Conservation (phyloP, 2,888 invertebrate species). For the Tetanocera ferruginea region DNA sequence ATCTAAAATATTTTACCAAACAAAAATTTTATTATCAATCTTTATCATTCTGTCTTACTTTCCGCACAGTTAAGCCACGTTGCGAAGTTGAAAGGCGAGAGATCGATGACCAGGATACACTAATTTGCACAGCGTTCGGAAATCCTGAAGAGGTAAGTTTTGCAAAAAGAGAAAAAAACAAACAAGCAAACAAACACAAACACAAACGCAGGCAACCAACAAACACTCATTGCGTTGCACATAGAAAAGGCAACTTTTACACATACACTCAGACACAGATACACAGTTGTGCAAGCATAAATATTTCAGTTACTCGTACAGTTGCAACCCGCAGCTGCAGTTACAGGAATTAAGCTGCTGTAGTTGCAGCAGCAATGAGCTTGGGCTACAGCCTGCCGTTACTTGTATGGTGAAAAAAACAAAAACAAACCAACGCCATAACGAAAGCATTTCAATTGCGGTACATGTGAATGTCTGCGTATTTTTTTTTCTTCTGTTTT, state of each 20-base stretch:
- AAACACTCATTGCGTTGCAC: constrained; percentile 6
- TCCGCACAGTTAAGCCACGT: constrained; percentile 81
- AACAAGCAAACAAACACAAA: neutral
- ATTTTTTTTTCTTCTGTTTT: constrained; percentile 2
- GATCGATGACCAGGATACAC: constrained; percentile 80
- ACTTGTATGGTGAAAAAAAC: neutral
- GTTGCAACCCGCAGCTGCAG: constrained; percentile 9
- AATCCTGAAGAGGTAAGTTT: constrained; percentile 76
- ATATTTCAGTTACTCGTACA: neutral
- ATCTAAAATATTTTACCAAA: neutral
- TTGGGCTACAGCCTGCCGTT: neutral
- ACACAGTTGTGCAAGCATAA: neutral
- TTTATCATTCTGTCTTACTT: constrained; percentile 13
- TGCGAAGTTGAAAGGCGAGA: constrained; percentile 84
- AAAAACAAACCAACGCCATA: neutral
- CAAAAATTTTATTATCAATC: neutral
- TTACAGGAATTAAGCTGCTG: neutral
- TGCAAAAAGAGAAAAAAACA: constrained; percentile 4
- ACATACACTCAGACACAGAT: constrained; percentile 26
- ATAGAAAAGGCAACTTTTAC: neutral
- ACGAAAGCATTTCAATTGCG: constrained; percentile 58
- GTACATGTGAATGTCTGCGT: constrained; percentile 7
- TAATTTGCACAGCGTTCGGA: constrained; percentile 85
- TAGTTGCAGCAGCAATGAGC: neutral
- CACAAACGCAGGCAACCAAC: constrained; percentile 23